phyloP scores from a whole-genome alignment of 2,888 invertebrate genomes.

The Heteropelma amictum region DNA sequence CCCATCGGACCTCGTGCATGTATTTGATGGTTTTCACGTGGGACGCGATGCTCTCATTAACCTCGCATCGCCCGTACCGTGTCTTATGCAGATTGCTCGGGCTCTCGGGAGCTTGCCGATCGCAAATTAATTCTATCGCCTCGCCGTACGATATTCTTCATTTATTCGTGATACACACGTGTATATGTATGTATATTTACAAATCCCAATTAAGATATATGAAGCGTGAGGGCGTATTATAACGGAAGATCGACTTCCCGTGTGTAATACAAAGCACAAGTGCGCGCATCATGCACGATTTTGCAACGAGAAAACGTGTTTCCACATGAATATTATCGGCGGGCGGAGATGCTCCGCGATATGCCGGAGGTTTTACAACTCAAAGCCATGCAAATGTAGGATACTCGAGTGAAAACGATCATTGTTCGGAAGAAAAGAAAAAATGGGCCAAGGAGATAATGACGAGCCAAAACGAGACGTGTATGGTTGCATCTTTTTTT shows the following conservation, averaged over 20 bases:
- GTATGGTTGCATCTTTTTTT: conserved; percentile 37
- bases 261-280: conserved; percentile 41
- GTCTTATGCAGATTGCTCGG: conserved; percentile 36
- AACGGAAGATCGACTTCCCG: conserved; percentile 65
- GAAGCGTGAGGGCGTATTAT: conserved; percentile 70
- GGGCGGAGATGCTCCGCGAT: conserved; percentile 24
- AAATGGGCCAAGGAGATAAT: not conserved
- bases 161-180: not conserved
- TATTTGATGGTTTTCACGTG: conserved; percentile 20
- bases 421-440: not conserved
- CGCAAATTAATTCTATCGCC: conserved; percentile 73
- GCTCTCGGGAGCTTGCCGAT: conserved; percentile 63
- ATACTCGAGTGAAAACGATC: not conserved
- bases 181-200: conserved; percentile 44
- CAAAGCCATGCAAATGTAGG: conserved; percentile 22
- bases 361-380: conserved; percentile 26
- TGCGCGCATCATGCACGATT: conserved; percentile 16
- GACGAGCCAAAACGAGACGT: not conserved
- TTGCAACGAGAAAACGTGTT: conserved; percentile 37
- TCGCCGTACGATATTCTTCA: conserved; percentile 7
- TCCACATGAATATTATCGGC: conserved; percentile 36
- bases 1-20: conserved; percentile 39
- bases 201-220: conserved; percentile 74
- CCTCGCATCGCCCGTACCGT: conserved; percentile 35
- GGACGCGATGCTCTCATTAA: conserved; percentile 50